Base-by-base conservation (phyloP, 2,797 vertebrate genomes). In the Lagocephalus sceleratus region DNA sequence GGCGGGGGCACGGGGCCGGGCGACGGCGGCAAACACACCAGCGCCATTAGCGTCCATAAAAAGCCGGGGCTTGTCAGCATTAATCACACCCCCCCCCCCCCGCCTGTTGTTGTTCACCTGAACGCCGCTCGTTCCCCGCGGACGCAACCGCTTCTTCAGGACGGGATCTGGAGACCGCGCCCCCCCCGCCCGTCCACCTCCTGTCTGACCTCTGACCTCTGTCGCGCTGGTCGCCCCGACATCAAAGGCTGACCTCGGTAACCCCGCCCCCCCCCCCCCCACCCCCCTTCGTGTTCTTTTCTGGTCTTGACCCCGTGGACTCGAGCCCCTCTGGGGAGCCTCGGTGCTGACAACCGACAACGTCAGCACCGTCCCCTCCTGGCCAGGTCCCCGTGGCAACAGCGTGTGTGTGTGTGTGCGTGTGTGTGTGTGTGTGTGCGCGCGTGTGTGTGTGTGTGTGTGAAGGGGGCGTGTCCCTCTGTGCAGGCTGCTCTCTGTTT, bases 1-100 rank as follows among this genome's bases (percentile, higher is more conserved):
- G 81, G 74, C 72, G 71, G 73, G 70, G 51, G 68, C 64, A 64
- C 63, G 69, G 55, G 62, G 63, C 68, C 78, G 66, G 83, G 78
- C 76, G 77, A 80, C 68, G 0, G 46, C 5, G 57, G 71, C 59
- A 69, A 59, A 76, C 65, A 60, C 69, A 63, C 58, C 50, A 4
- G 51, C 45, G 21, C 75, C 84, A 89, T 89, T 90, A 89, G 82
- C 53, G 51, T 47, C 82, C 68, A 76, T 85, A 86, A 86, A 88
- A 81, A 67, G 74, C 72, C 54, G 17, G 46, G 29, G 64, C 82
- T 40, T 88, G 88, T 88, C 85, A 71, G 73, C 80, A 90, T 90
- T 77, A 87, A 90, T 90, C 88, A 86, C n/a, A n/a, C n/a, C n/a
- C n/a, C n/a, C 25, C 32, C 4, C 41, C 69, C 17, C 22, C 0